These are phyloP conservation scores for Sphaerophoria rueppellii DNA, from an alignment of 2,888 invertebrate genomes.

Conservation along the genomic window DNA sequence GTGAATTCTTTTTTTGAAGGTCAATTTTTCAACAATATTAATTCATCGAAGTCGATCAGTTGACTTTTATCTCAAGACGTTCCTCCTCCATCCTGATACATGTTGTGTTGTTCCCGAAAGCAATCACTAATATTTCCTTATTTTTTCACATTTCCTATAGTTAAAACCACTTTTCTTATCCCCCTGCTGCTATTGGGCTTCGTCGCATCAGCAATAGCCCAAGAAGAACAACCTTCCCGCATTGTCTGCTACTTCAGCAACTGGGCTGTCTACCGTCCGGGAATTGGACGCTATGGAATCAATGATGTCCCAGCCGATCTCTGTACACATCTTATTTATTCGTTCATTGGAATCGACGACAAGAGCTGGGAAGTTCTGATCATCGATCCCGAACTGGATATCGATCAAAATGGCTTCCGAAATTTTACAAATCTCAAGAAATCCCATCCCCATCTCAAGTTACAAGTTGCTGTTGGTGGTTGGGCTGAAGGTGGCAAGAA, in stretches of 20 bases:
- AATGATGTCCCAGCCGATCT: constrained; percentile 91
- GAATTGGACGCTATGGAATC: constrained; percentile 90
- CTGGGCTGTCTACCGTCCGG: constrained; percentile 92
- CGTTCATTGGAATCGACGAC: constrained; percentile 93
- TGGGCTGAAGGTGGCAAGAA: constrained; percentile 96
- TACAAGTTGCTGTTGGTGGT: constrained; percentile 92
- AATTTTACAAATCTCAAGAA: constrained; percentile 90
- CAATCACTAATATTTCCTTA: neutral
- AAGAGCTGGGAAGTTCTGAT: constrained; percentile 89
- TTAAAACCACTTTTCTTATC: constrained; percentile 45
- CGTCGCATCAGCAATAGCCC: constrained; percentile 69
- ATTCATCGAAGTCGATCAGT: no score
- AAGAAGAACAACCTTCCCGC: constrained; percentile 82
- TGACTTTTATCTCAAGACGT: no score
- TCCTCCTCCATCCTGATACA: no score
- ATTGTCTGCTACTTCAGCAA: constrained; percentile 84
- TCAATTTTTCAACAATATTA: no score
- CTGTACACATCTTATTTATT: constrained; percentile 94
- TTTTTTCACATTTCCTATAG: constrained; percentile 12
- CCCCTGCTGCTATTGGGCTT: constrained; percentile 75
- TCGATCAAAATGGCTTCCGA: constrained; percentile 88
- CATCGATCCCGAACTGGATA: constrained; percentile 91
- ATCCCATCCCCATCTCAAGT: constrained; percentile 88
- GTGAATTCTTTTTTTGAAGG: no score
- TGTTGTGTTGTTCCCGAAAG: no score